These are phyloP conservation scores for Lepidocolaptes lacrymiger DNA, from an alignment of 2,797 vertebrate genomes.

Conservation along the genomic window DNA sequence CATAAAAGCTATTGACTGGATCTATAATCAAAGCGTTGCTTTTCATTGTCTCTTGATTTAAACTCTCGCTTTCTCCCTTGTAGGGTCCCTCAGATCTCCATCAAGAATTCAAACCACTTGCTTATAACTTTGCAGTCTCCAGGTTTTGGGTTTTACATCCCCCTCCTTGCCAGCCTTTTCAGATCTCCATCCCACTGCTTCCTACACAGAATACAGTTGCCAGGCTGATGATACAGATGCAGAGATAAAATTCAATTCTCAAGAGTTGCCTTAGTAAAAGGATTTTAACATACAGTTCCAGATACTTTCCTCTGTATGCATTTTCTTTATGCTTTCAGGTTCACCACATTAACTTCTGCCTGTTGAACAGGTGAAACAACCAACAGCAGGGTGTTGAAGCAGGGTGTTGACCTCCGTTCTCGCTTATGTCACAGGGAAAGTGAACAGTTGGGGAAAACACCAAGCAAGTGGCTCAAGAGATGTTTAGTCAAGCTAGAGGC, in stretches of 20 bases:
- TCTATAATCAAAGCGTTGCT: not conserved
- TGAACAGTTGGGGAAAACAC: not conserved
- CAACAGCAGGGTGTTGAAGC: not conserved
- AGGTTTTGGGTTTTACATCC: slow-evolving; percentile 6
- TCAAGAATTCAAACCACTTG: not conserved
- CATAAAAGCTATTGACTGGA: not conserved
- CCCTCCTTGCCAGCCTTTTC: slow-evolving; percentile 31
- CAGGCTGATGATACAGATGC: slow-evolving; percentile 41
- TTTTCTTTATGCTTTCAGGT: not conserved
- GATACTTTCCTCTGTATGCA: not conserved
- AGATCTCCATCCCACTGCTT: slow-evolving; percentile 45
- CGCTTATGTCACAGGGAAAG: accelerated
- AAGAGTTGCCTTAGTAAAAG: not conserved
- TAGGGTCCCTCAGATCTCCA: not conserved
- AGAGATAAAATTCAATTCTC: slow-evolving; percentile 13
- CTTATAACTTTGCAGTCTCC: not conserved
- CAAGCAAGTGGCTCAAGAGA: not conserved
- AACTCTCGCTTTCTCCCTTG: not conserved
- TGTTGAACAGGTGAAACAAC: not conserved
- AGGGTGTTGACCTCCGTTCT: not conserved
- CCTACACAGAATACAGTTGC: slow-evolving; percentile 56
- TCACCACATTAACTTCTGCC: not conserved
- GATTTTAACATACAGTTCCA: not conserved
- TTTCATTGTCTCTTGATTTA: not conserved
- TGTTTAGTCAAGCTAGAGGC: not conserved